phyloP scores from a whole-genome alignment of 2,888 invertebrate species.

The Mimas tiliae region DNA sequence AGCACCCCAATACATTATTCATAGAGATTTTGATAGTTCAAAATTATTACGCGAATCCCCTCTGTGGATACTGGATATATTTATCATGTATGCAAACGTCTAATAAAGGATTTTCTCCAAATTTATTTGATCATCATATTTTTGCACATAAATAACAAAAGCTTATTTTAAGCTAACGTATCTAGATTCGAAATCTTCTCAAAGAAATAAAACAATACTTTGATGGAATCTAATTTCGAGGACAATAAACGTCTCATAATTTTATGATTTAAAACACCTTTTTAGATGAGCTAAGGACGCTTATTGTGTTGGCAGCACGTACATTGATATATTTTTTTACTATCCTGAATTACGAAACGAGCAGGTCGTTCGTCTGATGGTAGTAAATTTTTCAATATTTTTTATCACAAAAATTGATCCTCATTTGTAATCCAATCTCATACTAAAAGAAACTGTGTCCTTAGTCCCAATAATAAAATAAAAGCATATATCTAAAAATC shows the following conservation, averaged over 20 bases:
- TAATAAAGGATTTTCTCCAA: not conserved
- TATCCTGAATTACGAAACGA: too few relatives aligned
- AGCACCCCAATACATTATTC: conserved; percentile 17
- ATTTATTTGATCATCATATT: not conserved
- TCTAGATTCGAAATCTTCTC: not conserved
- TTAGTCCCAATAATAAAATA: not conserved
- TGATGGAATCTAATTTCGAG: not conserved
- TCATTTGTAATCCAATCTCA: not conserved
- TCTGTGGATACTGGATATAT: not conserved
- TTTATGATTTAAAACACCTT: not conserved
- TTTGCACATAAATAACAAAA: conserved; percentile 2
- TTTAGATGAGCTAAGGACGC: not conserved
- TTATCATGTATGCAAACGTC: not conserved
- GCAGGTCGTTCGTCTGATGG: too few relatives aligned
- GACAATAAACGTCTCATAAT: not conserved
- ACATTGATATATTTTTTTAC: too few relatives aligned
- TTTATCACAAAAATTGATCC: too few relatives aligned
- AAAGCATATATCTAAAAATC: not conserved
- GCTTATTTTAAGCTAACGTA: not conserved
- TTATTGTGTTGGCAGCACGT: too few relatives aligned
- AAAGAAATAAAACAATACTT: not conserved
- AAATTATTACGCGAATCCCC: conserved; percentile 20
- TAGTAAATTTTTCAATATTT: too few relatives aligned
- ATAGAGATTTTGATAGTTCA: conserved; percentile 19
- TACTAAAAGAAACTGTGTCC: not conserved